Percentiles rank a stretch among this genome's conserved stretches.
Conservation (phyloP, 1,140 invertebrate genomes). For the Euwallacea fornicatus region DNA sequence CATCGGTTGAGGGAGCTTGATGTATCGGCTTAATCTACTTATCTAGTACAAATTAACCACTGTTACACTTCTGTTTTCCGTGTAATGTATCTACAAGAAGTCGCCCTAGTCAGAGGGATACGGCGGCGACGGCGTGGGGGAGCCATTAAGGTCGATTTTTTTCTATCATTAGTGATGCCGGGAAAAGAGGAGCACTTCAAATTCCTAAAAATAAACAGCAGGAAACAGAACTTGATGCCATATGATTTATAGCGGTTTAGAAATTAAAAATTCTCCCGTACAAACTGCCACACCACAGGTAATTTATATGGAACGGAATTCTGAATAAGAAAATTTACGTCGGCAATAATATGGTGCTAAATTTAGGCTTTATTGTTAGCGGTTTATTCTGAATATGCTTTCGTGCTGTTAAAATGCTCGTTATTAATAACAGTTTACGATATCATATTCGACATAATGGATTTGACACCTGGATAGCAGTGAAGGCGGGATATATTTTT, state of each 20-base stretch:
- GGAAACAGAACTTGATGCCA: slow-evolving; percentile 12
- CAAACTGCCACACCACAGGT: neutral
- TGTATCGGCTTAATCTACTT: neutral
- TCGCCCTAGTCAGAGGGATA: neutral
- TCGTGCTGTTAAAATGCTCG: slow-evolving; percentile 11
- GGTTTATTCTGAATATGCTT: slow-evolving; percentile 10
- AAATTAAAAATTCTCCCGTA: slow-evolving; percentile 16
- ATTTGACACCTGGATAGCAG: too few species aligned
- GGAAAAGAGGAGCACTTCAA: slow-evolving; percentile 12
- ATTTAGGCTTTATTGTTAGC: slow-evolving; percentile 21
- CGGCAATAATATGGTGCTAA: slow-evolving; percentile 12
- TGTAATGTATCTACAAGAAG: too few species aligned
- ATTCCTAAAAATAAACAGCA: slow-evolving; percentile 19
- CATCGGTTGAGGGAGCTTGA: slow-evolving; percentile 3
- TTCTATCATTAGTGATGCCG: neutral
- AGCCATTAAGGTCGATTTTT: neutral
- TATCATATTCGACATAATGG: too few species aligned
- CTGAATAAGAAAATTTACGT: slow-evolving; percentile 15
- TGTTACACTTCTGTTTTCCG: neutral
- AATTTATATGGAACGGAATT: slow-evolving; percentile 10
- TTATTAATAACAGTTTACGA: neutral
- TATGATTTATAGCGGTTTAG: slow-evolving; percentile 14
- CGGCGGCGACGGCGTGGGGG: neutral
- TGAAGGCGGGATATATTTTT: too few species aligned
- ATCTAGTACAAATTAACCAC: neutral